Base-by-base conservation (phyloP, 2,797 vertebrate genomes). In the Eremophila alpestris region DNA sequence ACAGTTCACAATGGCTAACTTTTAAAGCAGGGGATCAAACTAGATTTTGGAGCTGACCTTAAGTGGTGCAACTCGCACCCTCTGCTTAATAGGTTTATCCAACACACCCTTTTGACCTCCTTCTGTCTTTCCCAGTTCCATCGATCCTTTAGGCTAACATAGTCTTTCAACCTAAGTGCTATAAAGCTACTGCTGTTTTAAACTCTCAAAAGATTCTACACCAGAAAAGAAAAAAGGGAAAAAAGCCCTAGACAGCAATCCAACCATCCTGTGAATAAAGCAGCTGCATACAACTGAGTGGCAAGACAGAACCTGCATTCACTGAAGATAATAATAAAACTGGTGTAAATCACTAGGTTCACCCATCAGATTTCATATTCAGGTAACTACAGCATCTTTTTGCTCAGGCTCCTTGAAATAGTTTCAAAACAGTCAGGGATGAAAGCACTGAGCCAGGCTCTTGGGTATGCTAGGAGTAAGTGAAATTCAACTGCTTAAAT, bases 191-290 rank as follows among this genome's bases (percentile, higher is more conserved):
- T 43, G 26, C 34, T n/a, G 19, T 49, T 90, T 79, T 46, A 64
- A 92, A 83, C n/a, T 77, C 65, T 65, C 46, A 32, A 23, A 59
- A 59, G 45, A 24, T 27, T 54, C 59, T 34, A 19, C 32, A 55
- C 11, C 34, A 55, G 49, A 27, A 56, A 36, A 51, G 19, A 70
- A 93, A 43, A 0, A 6, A 11, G 2, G 4, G 5, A 2, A 3
- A 12, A 40, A 8, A 19, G 29, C 0, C 5, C 32, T 46, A 11
- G 13, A 18, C 29, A 65, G 16, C 59, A 54, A 16, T n/a, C 19
- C 32, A 91, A 17, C 5, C 21, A 14, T 64, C 82, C 29, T 60
- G 14, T 48, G 41, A 63, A n/a, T 9, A 70, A 87, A 79, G 63
- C 43, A 73, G 62, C 71, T 26, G 7, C 13, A 27, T 20, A 52